Evolutionary conservation across 2,888 invertebrate genomes (phyloP).

Genomic region (Athalia rosae): DNA sequence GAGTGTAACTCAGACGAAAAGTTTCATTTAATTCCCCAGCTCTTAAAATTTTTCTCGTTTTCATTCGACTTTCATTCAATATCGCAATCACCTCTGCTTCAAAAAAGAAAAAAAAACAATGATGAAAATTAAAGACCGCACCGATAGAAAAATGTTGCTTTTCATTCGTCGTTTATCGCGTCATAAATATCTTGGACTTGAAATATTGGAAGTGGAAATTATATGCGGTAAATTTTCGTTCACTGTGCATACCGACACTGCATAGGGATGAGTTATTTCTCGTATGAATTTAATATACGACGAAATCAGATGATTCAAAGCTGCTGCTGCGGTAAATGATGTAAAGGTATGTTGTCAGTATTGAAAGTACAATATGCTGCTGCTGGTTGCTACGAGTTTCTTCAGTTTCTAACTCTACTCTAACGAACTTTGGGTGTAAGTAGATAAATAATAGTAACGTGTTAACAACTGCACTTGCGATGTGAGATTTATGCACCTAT

Average conservation of each 20-base stretch:
- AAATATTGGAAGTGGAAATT: slow-evolving; percentile 28
- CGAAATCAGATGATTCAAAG: slow-evolving; percentile 18
- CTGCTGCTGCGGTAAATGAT: not conserved
- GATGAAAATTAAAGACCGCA: slow-evolving; percentile 9
- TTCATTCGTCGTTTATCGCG: slow-evolving; percentile 41
- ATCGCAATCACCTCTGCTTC: slow-evolving; percentile 6
- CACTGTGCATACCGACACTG: not conserved
- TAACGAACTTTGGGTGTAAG: not conserved
- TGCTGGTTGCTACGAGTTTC: not conserved
- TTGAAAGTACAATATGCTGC: slow-evolving; percentile 8
- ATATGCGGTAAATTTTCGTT: slow-evolving; percentile 24
- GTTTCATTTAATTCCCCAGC: too few relatives aligned
- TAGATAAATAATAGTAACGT: slow-evolving; percentile 10
- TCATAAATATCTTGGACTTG: slow-evolving; percentile 28
- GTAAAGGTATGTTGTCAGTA: slow-evolving; percentile 1
- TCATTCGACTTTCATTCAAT: slow-evolving; percentile 22
- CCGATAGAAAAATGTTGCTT: slow-evolving; percentile 14
- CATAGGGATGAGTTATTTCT: slow-evolving; percentile 22
- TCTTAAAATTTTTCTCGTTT: slow-evolving; percentile 38
- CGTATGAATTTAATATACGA: slow-evolving; percentile 19
- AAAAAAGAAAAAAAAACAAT: slow-evolving; percentile 5
- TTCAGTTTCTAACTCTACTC: slow-evolving; percentile 1
- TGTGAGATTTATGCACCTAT: too few relatives aligned
- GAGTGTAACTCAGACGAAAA: too few relatives aligned
- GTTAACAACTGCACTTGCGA: too few relatives aligned